Evolutionary conservation across 2,797 vertebrate genomes (phyloP).

Genomic region (Alauda arvensis): DNA sequence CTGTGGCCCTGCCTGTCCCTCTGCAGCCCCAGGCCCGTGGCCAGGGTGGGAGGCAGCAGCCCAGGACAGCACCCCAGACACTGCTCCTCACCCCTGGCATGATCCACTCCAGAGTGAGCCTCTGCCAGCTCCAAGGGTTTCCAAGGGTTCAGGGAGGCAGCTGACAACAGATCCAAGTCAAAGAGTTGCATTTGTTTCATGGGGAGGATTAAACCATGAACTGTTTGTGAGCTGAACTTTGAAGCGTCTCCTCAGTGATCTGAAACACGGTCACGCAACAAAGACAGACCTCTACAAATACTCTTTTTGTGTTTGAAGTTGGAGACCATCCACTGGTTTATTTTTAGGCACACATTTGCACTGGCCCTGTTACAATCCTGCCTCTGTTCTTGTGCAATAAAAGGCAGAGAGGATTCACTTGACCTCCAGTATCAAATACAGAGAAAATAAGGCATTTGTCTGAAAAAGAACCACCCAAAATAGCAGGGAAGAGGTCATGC

Average conservation of each 20-base stretch:
- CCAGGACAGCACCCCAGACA: not conserved
- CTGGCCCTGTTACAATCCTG: not conserved
- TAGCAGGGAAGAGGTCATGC: not conserved
- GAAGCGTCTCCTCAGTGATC: not conserved
- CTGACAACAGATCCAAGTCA: rapidly evolving
- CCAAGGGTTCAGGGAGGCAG: not conserved
- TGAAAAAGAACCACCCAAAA: not conserved
- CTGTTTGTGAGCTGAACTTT: not conserved
- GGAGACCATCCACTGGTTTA: not conserved
- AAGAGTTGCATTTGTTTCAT: not conserved
- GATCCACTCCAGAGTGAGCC: not conserved
- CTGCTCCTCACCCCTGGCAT: not conserved
- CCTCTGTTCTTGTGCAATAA: conserved; percentile 6
- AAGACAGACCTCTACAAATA: not conserved
- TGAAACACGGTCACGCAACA: not conserved
- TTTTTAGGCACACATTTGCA: conserved; percentile 1
- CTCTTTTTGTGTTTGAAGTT: not conserved
- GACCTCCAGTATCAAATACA: not conserved
- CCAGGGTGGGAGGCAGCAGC: not conserved
- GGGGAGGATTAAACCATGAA: not conserved
- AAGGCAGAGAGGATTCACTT: not conserved
- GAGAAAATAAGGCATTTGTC: not conserved
- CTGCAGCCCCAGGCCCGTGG: not conserved
- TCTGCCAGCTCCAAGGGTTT: not conserved
- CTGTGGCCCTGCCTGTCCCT: not conserved